Percentiles rank a stretch among this genome's conserved stretches.
Evolutionary conservation across 1,140 invertebrate genomes (phyloP).

Genomic region (Aradophagus sp.): DNA sequence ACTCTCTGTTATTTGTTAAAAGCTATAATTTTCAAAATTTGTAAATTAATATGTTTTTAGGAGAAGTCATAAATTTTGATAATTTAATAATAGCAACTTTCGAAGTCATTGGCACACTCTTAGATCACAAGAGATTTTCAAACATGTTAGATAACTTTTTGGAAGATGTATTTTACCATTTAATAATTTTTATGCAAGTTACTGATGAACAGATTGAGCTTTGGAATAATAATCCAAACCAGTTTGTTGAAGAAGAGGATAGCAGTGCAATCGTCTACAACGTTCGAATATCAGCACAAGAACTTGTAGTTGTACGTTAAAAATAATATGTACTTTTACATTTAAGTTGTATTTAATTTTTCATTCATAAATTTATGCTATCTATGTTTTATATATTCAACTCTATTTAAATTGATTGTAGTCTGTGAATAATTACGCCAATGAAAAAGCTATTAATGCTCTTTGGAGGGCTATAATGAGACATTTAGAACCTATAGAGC

Average conservation of each 20-base stretch:
- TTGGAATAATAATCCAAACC: slow-evolving; percentile 83
- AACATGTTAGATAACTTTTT: slow-evolving; percentile 80
- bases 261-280: slow-evolving; percentile 82
- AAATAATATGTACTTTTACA: too few relatives aligned
- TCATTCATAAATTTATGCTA: too few relatives aligned
- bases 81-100: slow-evolving; percentile 85
- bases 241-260: slow-evolving; percentile 88
- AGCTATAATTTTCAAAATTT: too few relatives aligned
- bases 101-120: slow-evolving; percentile 82
- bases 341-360: too few relatives aligned
- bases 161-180: slow-evolving; percentile 83
- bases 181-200: slow-evolving; percentile 86
- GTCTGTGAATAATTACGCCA: slow-evolving; percentile 74
- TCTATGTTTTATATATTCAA: too few relatives aligned
- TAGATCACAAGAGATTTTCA: slow-evolving; percentile 79
- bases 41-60: slow-evolving; percentile 71
- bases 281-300: slow-evolving; percentile 84
- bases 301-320: slow-evolving; percentile 78
- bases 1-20: too few relatives aligned
- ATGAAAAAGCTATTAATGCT: slow-evolving; percentile 77
- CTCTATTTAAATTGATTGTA: too few relatives aligned
- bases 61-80: slow-evolving; percentile 83
- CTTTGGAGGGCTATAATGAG: slow-evolving; percentile 79
- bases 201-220: slow-evolving; percentile 83
- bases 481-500: slow-evolving; percentile 78